Conservation (phyloP, 1,140 invertebrate species). For the Holotrichia oblita region DNA sequence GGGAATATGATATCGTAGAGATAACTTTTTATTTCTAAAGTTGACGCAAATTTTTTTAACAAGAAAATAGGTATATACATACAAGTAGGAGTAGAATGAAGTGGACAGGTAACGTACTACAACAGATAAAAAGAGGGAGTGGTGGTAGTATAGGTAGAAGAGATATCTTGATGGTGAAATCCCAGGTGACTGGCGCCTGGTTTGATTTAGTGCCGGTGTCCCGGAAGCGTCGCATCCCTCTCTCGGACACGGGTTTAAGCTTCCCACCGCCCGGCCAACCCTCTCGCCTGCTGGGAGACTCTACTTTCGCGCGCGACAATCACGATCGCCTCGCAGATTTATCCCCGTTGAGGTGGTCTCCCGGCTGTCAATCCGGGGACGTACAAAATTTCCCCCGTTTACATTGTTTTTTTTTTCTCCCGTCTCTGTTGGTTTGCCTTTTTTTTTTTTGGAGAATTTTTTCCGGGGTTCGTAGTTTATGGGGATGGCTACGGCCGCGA, state of each 20-base stretch:
- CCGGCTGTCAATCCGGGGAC: constrained; percentile 49
- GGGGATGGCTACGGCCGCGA: not conserved
- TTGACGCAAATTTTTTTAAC: too few species aligned
- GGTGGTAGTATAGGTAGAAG: constrained; percentile 37
- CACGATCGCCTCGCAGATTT: constrained; percentile 53
- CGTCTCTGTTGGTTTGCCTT: not conserved
- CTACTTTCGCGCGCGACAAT: too few species aligned
- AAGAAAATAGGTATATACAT: too few species aligned
- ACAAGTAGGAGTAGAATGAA: constrained; percentile 21
- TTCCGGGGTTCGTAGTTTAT: not conserved
- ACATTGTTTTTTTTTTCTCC: not conserved
- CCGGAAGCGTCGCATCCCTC: constrained; percentile 45
- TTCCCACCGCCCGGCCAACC: constrained; percentile 46
- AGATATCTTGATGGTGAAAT: constrained; percentile 49
- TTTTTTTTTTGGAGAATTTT: too few species aligned
- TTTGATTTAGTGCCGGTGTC: constrained; percentile 54
- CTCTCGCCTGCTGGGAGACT: constrained; percentile 44
- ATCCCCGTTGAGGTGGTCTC: constrained; percentile 51
- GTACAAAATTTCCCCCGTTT: constrained; percentile 37
- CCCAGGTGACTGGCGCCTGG: constrained; percentile 54
- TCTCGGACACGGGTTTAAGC: constrained; percentile 50
- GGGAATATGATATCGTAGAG: too few species aligned
- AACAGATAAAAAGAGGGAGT: not conserved
- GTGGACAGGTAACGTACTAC: constrained; percentile 41
- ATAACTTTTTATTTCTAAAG: too few species aligned